Base-by-base conservation (phyloP, 2,113 vertebrate genomes). In the Passer montanus region DNA sequence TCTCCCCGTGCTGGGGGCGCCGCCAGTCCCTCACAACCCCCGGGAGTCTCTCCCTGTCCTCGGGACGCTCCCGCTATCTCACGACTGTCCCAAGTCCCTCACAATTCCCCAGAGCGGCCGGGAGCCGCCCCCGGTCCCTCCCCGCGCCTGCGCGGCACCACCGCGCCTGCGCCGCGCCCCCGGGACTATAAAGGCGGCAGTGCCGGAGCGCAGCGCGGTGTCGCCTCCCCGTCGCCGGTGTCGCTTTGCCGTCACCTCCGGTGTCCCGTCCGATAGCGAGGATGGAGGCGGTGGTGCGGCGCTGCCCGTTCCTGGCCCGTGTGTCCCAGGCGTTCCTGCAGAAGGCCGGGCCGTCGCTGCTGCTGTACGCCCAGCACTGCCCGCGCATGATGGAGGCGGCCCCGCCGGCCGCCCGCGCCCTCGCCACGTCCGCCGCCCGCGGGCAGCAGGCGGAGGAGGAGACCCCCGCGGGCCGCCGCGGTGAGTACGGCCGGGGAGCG, bases 341-440 rank as follows among this genome's bases (percentile, higher is more conserved):
- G 98, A 99, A 99, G 95, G 97, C 99, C 22, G 98, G 99, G 59
- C 98, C 98, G 69, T 98, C 98, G 9, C 93, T 99, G 97, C 97
- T 99, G 30, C 97, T 98, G 8, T 99, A 99, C 33, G 99, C 99
- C 26, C 99, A 99, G 96, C 98, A 97, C 82, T 99, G 99, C 91
- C 99, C 99, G 8, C 98, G 99, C 47, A 99, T 99, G 99, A 99
- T 99, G 99, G 99, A 99, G 85, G 96, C 98, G 58, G 98, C 96
- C 23, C 97, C 98, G 41, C 98, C 98, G 75, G 98, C 98, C 16
- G 98, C 97, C 62, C 98, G 99, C 20, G 81, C 98, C 26, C 95
- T 99, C 55, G 98, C 98, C 86, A 98, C 98, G 30, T 98, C 99
- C 4, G 84, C 98, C 5, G 95, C 96, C 64, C 95, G 89, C 73